Evolutionary conservation across 2,113 vertebrate species (phyloP).

Genomic region (Trachemys scripta): DNA sequence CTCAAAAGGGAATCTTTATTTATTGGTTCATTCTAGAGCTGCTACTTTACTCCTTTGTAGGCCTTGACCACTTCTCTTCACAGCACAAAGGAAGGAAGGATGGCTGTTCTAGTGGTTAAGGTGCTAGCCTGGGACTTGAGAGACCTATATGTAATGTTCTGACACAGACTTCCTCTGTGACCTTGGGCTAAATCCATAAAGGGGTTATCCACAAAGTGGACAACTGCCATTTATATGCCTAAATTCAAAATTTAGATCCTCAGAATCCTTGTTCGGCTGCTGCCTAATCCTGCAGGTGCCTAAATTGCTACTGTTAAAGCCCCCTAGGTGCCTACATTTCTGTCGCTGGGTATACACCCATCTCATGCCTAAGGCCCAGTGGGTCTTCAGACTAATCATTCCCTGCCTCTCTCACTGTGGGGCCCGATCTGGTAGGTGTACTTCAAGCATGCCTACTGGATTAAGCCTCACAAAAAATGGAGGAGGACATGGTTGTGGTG

Average conservation of each 20-base stretch:
- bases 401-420: background rate
- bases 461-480: background rate
- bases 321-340: background rate
- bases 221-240: background rate
- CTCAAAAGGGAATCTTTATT: background rate
- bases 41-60: background rate
- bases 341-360: background rate
- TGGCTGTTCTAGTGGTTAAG: background rate
- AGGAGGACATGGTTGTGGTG: background rate
- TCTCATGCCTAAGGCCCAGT: background rate
- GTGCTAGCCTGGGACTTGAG: background rate
- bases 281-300: too few relatives aligned
- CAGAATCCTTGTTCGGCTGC: background rate
- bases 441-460: background rate
- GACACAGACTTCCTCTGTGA: background rate
- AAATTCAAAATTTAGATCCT: background rate
- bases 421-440: background rate
- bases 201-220: background rate
- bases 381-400: background rate
- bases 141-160: background rate
- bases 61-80: background rate
- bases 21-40: background rate
- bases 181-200: background rate
- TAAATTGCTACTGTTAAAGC: background rate
- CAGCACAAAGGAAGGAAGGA: background rate